A percentile compares a stretch with the other conserved stretches of the same genome.
Conservation (phyloP, 2,888 invertebrate genomes). For the Xylota segnis region DNA sequence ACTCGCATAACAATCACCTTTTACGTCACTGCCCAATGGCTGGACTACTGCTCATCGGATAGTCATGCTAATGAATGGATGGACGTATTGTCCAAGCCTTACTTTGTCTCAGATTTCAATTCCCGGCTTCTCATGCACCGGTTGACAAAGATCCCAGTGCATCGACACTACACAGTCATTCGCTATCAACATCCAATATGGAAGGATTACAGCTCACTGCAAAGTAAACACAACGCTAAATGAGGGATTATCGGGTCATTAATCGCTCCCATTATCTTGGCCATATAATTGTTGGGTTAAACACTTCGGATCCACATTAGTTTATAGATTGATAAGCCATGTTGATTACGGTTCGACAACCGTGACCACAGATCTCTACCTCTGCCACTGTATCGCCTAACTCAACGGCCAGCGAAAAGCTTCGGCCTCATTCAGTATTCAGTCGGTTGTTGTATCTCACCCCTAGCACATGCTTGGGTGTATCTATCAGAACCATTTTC, state of each 20-base stretch:
- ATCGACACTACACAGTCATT: conserved; percentile 17
- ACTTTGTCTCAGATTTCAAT: background rate
- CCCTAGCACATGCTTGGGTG: conserved; percentile 5
- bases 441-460: conserved; percentile 1
- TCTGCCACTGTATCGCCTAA: background rate
- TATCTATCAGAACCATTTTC: conserved; percentile 1
- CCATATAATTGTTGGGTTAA: background rate
- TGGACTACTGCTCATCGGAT: conserved; percentile 8
- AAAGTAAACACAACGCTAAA: background rate
- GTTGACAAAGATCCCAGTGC: conserved; percentile 29
- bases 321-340: conserved; percentile 8
- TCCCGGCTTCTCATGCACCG: background rate
- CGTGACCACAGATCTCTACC: background rate
- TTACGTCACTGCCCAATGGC: conserved; percentile 30
- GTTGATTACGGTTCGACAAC: conserved; percentile 15
- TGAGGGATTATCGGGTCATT: background rate
- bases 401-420: background rate
- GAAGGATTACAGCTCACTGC: background rate
- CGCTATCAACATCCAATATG: conserved; percentile 1
- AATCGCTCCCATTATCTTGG: background rate
- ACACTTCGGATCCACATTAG: background rate
- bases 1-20: conserved; percentile 27
- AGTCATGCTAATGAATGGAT: conserved; percentile 2
- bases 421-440: conserved; percentile 7
- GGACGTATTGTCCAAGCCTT: background rate